Evolutionary conservation across 2,797 vertebrate genomes (phyloP), one percentile per base, ranked within the genome.

Genomic region (Anguilla megastoma): DNA sequence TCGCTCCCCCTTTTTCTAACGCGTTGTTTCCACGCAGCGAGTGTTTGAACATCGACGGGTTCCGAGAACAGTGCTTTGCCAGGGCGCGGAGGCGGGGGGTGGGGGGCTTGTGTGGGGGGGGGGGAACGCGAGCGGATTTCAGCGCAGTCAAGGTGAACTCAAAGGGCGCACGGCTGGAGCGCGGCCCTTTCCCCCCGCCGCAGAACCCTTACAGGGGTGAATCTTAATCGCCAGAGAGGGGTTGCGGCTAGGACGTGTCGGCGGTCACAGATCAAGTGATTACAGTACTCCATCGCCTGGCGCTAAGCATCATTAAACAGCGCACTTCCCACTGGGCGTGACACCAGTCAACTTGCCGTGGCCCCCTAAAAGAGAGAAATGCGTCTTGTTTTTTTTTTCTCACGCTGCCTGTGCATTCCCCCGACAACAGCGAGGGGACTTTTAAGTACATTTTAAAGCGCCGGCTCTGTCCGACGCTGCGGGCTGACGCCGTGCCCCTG

Each of bases 361-460:
- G 36, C 33, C 12, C 33, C 24, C 50, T 71, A 10, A n/a, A 66
- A 52, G 63, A 52, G 8, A 16, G 24, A 7, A 56, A 48, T 9
- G 48, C 21, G 10, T 41, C 82, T 63, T 88, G 58, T 83, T 66
- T 87, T 85, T 86, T 60, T 10, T 45, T n/a, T 85, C n/a, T 36
- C 6, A 5, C 58, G 21, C 16, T 21, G 36, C 84, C 54, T 63
- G 14, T 36, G 33, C 3, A 24, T n/a, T 36, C 58, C 84, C 56
- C 24, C 54, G 56, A 24, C 58, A 14, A 6, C 16, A 5, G 7
- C 41, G 63, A 71, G 85, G 66, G 85, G 24, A 86, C 41, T 33
- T 86, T 86, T 86, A 86, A 86, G 9, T 86, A 86, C 85, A 71
- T 86, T 86, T 86, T 27, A 74, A 63, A 86, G 24, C 14, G n/a